Evolutionary conservation across 2,113 vertebrate genomes (phyloP).

Genomic region (Pelodiscus sinensis): DNA sequence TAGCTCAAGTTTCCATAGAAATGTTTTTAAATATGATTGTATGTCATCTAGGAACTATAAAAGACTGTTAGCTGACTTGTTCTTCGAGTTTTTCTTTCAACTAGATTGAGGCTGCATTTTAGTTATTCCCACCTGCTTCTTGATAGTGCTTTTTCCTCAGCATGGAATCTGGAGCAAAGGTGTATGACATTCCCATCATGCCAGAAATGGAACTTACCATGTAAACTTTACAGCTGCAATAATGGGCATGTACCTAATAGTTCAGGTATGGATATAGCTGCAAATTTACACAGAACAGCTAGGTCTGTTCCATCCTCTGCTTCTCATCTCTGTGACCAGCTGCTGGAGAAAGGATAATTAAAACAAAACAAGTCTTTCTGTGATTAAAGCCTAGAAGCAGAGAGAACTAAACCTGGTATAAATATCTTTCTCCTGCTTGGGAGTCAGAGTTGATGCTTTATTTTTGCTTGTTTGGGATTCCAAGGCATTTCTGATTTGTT

Average conservation of each 20-base stretch:
- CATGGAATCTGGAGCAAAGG: neutral
- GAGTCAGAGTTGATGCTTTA: conserved; percentile 22
- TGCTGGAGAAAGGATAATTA: conserved; percentile 61
- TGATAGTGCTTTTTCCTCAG: neutral
- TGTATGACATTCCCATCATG: conserved; percentile 38
- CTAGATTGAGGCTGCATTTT: neutral
- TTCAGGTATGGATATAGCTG: conserved; percentile 60
- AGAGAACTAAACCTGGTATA: conserved; percentile 49
- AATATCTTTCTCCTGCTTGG: conserved; percentile 40
- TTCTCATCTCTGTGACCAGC: conserved; percentile 62
- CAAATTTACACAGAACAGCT: conserved; percentile 51
- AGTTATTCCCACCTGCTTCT: conserved; percentile 24
- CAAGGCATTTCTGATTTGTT: conserved; percentile 16
- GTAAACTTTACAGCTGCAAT: conserved; percentile 50
- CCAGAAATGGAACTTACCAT: neutral
- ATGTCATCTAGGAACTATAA: conserved; percentile 40
- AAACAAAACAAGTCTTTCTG: conserved; percentile 29
- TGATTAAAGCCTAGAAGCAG: conserved; percentile 50
- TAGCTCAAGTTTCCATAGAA: conserved; percentile 63
- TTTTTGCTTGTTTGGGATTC: conserved; percentile 29
- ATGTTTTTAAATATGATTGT: conserved; percentile 56
- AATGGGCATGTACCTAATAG: conserved; percentile 35
- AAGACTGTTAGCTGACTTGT: neutral
- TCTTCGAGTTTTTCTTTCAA: conserved; percentile 23
- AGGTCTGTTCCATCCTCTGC: conserved; percentile 67